Base-by-base conservation (phyloP, 2,888 invertebrate genomes). In the Augiades crinisus region DNA sequence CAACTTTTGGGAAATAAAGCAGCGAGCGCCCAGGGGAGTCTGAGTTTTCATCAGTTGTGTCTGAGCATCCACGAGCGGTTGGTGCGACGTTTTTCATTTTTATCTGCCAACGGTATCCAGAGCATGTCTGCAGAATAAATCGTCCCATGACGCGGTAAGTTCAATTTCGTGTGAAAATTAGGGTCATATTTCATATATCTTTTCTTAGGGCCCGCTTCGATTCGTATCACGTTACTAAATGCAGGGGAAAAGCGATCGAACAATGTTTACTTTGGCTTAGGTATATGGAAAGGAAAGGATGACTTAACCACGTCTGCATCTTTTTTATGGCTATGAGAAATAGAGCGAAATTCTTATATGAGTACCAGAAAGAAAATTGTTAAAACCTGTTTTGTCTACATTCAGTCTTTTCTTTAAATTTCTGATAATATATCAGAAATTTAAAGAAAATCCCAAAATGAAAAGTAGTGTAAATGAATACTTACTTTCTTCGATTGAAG, bases 141-240 rank as follows among this genome's bases (percentile, higher is more conserved):
- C 72, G 71, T 67, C 61, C 60, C 69, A 69, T 75, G 75, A 77
- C 67, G 68, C 68, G 70, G 69, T 68, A 67, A 74, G 77, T 78
- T 81, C 75, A 81, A 80, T 81, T 80, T 80, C 70, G 73, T 76
- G 78, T 77, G 74, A 80, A 79, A 82, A 78, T 81, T 78, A 75
- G 72, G 65, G 70, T 70, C 63, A 66, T 70, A 67, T 70, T 71
- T 67, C 65, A 65, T 61, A 62, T 60, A 62, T 59, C 59, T 62
- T 62, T 61, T 61, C 61, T 67, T 63, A 65, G 60, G 65, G 62
- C 64, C 62, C 61, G 60, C 67, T 63, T 61, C 64, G 71, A 83
- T 81, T 80, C 78, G 43, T 64, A 74, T 78, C 82, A 81, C 81
- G 79, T 81, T 64, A 60, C 61, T 54, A 60, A 63, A 68, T 68